These are phyloP conservation scores for Mus spretus DNA, from an alignment of 2,797 vertebrate genomes.

Conservation along the genomic window DNA sequence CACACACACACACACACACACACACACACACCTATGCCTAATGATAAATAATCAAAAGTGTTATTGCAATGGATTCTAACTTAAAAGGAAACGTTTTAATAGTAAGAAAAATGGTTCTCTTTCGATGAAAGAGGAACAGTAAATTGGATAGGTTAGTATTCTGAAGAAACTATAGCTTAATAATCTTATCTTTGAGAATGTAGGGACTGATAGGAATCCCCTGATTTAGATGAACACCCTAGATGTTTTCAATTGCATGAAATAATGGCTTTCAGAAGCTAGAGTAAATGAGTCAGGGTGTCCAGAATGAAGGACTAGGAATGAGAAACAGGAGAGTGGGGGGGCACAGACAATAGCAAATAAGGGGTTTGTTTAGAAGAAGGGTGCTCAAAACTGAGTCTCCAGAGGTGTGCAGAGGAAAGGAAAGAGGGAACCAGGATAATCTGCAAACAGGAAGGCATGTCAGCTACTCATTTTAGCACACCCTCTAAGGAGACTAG, in stretches of 20 bases:
- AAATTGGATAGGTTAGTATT: background rate
- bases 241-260: slow-evolving; percentile 24
- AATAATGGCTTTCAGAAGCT: slow-evolving; percentile 69
- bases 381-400: slow-evolving; percentile 16
- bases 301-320: slow-evolving; percentile 75
- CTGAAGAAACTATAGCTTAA: background rate
- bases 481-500: background rate
- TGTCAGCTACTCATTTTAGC: background rate
- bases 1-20: background rate
- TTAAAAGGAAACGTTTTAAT: background rate
- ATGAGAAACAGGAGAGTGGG: background rate
- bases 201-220: background rate
- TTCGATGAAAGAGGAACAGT: background rate
- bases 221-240: background rate
- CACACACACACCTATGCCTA: background rate
- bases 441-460: slow-evolving; percentile 35
- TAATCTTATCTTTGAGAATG: background rate
- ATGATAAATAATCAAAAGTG: background rate
- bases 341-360: slow-evolving; percentile 56
- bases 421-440: background rate
- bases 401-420: slow-evolving; percentile 57
- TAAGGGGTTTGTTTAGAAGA: slow-evolving; percentile 65
- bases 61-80: background rate
- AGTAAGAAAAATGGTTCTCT: background rate
- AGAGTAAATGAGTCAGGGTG: slow-evolving; percentile 69